Evolutionary conservation across 2,888 invertebrate species (phyloP), one percentile per base, ranked within the genome.

Genomic region (Brachypterus glaber): DNA sequence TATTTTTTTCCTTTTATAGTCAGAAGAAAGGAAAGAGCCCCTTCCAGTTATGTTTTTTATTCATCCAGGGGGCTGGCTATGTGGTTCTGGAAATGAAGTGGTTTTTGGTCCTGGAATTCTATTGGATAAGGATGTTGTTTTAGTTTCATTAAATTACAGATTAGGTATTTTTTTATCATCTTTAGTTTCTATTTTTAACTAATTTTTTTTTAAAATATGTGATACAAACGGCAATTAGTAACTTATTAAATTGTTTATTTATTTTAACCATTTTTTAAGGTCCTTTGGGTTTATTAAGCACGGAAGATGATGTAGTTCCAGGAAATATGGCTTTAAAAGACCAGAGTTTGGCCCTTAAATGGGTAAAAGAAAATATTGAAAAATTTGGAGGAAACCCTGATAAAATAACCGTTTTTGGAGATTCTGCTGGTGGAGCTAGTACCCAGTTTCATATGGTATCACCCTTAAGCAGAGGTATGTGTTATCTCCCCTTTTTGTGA

Each of bases 1-100:
- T n/a, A n/a, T n/a, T n/a, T n/a, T n/a, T n/a, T n/a, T n/a, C n/a
- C n/a, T n/a, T n/a, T n/a, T n/a, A n/a, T n/a, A n/a, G 30, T 37
- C 39, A 35, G 39, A 35, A 35, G 39, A 29, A 26, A 45, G 49
- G 21, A 46, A 39, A 3, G 47, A 48, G 18, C 50, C 59, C 2
- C 55, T 74, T 4, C 81, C 84, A 0, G 83, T 84, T 0, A 82
- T 85, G 82, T 69, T 85, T 11, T 85, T 80, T 65, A 68, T 79
- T 42, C 80, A 80, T 41, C 79, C 79, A 0, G 84, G 85, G 2
- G 85, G 84, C 2, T 84, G 79, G 77, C 70, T 83, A 56, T 79
- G 80, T 40, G 83, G 84, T 1, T 72, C 78, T 1, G 77, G 79
- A 1, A 76, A 77, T 33, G 74, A 76, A 1, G 57, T 66, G 2